Base-by-base conservation (phyloP, 92 coral and sea anemone genomes). In the Hydrozoanthus gracilis region DNA sequence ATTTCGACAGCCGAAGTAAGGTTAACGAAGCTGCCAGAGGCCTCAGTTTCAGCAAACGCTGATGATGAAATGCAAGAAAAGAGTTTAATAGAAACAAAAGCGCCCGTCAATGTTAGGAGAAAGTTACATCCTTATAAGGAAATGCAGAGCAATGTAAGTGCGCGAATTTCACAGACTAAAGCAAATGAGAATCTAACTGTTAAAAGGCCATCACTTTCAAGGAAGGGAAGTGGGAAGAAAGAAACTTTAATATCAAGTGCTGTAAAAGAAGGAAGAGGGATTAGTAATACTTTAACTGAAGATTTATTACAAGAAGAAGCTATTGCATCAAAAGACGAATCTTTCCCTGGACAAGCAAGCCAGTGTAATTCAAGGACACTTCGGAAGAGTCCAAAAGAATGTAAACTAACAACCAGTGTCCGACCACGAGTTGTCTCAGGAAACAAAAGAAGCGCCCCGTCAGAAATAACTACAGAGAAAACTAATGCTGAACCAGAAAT, bases 1-100 rank as follows among this genome's bases (percentile, higher is more conserved):
- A 50, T 90, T 56, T 48, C 7, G 2, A 90, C 67, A n/a, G 93
- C 93, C 18, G 69, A 83, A 51, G 18, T 46, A 13, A 87, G 93
- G 11, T 18, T 83, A 82, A 77, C 76, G 64, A 50, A 82, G 44
- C 51, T 27, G 54, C 56, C 54, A 70, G 3, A 77, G 44, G 8
- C 12, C 8, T 15, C 56, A 48, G 9, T 8, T 45, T 74, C 89
- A 73, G 68, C 67, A 18, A 70, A 64, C 44, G 5, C 4, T 17
- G 7, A 65, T 65, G 74, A 18, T 80, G 14, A 9, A 64, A 18
- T 6, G n/a, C 68, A 82, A 55, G 78, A 70, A 44, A 83, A 44
- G 55, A 66, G 56, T 47, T 61, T 17, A 20, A 4, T 51, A 12
- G 65, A 4, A 76, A 76, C 52, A 47, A 60, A 74, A 74, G 16